Percentiles rank a stretch among this genome's conserved stretches.
These are phyloP conservation scores for Coturnix japonica DNA, from an alignment of 2,113 vertebrate species.

Conservation along the genomic window DNA sequence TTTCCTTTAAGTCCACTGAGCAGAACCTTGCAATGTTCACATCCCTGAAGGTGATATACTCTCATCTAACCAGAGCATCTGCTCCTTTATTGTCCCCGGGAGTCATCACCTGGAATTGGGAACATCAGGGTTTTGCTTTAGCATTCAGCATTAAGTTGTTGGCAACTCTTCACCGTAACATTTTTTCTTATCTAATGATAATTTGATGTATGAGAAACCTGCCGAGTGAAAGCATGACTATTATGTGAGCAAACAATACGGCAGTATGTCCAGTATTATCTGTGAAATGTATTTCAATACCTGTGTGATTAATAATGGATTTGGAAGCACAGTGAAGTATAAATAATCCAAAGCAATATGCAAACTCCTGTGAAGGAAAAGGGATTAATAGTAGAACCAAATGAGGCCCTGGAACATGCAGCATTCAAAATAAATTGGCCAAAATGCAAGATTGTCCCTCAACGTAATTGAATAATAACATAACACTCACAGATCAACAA, in stretches of 20 bases:
- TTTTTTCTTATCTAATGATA: slow-evolving; percentile 73
- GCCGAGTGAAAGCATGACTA: slow-evolving; percentile 49
- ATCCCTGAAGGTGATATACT: slow-evolving; percentile 63
- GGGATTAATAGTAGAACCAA: slow-evolving; percentile 44
- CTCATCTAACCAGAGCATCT: slow-evolving; percentile 68
- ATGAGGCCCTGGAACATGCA: background rate
- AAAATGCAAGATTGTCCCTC: slow-evolving; percentile 12
- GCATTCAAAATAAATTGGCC: slow-evolving; percentile 33
- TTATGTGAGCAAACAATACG: slow-evolving; percentile 59
- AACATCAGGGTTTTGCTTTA: slow-evolving; percentile 56
- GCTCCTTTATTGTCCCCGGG: slow-evolving; percentile 67
- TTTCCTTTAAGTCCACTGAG: slow-evolving; percentile 60
- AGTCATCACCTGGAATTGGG: slow-evolving; percentile 66
- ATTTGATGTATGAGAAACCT: slow-evolving; percentile 71
- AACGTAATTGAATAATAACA: slow-evolving; percentile 66
- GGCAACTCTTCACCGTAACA: slow-evolving; percentile 36
- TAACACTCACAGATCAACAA: slow-evolving; percentile 42
- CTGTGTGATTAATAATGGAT: slow-evolving; percentile 70
- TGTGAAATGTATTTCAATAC: slow-evolving; percentile 71
- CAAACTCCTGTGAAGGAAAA: slow-evolving; percentile 51
- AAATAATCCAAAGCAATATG: slow-evolving; percentile 66
- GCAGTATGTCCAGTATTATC: slow-evolving; percentile 68
- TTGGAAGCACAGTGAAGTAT: slow-evolving; percentile 59
- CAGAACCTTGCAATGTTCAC: slow-evolving; percentile 48
- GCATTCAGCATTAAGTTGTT: slow-evolving; percentile 58